These are phyloP conservation scores for Pocillopora damicornis DNA, from an alignment of 64 coral and sea anemone genomes.

Conservation along the genomic window DNA sequence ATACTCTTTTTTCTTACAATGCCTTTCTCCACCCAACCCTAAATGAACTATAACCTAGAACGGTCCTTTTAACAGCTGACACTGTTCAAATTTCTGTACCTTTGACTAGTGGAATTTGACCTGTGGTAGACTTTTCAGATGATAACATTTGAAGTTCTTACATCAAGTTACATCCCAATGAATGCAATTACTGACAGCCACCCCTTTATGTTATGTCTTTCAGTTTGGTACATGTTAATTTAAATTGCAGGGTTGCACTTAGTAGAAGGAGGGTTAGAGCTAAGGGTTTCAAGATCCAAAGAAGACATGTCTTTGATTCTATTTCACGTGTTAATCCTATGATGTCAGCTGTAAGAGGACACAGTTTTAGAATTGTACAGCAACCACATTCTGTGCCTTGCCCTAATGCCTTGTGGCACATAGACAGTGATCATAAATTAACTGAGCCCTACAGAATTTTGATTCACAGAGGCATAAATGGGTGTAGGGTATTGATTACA, in stretches of 20 bases:
- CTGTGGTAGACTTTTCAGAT: too few relatives aligned
- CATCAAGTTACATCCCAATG: too few relatives aligned
- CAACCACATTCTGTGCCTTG: conserved; percentile 56
- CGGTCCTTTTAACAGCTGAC: too few relatives aligned
- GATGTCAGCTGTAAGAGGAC: conserved; percentile 47
- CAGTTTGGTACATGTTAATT: too few relatives aligned
- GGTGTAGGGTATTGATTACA: not conserved
- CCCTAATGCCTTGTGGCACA: conserved; percentile 50
- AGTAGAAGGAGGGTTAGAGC: conserved; percentile 62
- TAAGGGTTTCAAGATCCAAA: conserved; percentile 48
- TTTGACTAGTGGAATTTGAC: too few relatives aligned
- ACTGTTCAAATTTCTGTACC: too few relatives aligned
- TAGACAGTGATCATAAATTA: conserved; percentile 54
- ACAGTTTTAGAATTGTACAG: conserved; percentile 56
- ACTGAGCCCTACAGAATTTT: conserved; percentile 50
- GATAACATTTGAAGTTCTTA: too few relatives aligned
- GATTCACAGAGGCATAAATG: conserved; percentile 60
- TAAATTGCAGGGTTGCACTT: conserved; percentile 29
- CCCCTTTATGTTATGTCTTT: too few relatives aligned
- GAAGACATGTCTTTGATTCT: conserved; percentile 45
- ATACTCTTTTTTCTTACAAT: not conserved
- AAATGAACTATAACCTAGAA: too few relatives aligned
- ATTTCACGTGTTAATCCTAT: conserved; percentile 62
- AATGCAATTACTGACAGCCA: too few relatives aligned
- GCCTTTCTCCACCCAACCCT: not conserved